Evolutionary conservation across 1,140 invertebrate genomes (phyloP), one percentile per base, ranked within the genome.

Genomic region (Aphelinus atriplicis): DNA sequence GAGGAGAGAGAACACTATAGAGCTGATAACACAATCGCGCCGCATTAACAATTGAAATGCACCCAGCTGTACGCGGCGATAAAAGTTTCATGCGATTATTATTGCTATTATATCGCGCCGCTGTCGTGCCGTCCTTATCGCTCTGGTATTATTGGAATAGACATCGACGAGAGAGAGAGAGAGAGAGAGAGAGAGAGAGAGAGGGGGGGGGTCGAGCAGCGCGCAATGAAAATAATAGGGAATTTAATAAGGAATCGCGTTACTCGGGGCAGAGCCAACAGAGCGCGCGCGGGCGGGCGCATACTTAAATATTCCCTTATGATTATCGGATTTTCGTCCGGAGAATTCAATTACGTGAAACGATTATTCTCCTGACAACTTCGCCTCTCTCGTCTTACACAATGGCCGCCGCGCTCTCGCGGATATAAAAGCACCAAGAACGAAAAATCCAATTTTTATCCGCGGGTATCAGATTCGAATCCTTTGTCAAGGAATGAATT

Each of bases 271-370:
- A 26, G 26, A n/a, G 57, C 43, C 9, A 3, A 3, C 4, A 7
- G 3, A 10, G 5, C 26, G 63, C 7, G 46, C 3, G 7, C 48
- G 46, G 7, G 46, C 48, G 63, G 50, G 7, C 43, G 62, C 55
- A 62, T 62, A 73, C 62, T 73, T 62, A 73, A 68, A 73, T 73
- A 73, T 73, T 73, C 65, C 65, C 47, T 53, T 62, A 48, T 43
- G 72, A 73, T 73, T 62, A 68, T 73, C 72, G 72, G 65, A 73
- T 73, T 73, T 73, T 73, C 65, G 57, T 67, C 56, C 7, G 6
- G 57, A 62, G 72, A 73, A 73, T 73, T 68, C 65, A 68, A 73
- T 68, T 67, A 73, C 57, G 72, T 60, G 50, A 55, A 62, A 68
- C 63, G 72, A 67, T 73, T 68, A 62, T 62, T 73, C 72, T 43